Evolutionary conservation across 2,888 invertebrate genomes (phyloP), one percentile per base, ranked within the genome.

Genomic region (Euproctis similis): DNA sequence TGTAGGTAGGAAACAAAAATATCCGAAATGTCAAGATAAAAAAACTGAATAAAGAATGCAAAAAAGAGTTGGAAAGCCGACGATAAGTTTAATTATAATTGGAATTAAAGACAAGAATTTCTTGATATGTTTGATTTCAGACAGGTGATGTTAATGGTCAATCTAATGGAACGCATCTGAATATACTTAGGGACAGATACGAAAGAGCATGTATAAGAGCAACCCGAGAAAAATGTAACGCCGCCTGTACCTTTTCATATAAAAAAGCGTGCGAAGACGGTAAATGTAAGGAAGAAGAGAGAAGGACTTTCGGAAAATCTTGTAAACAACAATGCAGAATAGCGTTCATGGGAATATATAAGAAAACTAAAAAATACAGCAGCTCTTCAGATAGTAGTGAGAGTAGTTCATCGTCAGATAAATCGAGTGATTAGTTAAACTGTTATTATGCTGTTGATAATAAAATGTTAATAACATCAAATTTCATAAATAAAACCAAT

Each of bases 271-370:
- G 75, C 22, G 3, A 24, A 0, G 27, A 30, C 0, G 30, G 34
- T n/a, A 24, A 38, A 0, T 73, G 72, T 14, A 14, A 20, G 2
- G 12, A 20, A 0, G 48, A 34, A 0, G 7, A 12, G 0, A 29
- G 41, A 20, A 54, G 46, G 11, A 56, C 34, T 2, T 59, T 63
- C 2, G 44, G 36, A 2, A 63, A 40, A 8, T 16, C 32, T 1
- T 74, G 74, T 17, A 55, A 38, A 8, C 14, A 0, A 0, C 31
- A 57, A 5, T 75, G 75, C 22, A 52, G n/a, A n/a, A n/a, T n/a
- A n/a, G n/a, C n/a, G n/a, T n/a, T n/a, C n/a, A n/a, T n/a, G 25
- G 19, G 6, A 8, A 24, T 1, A 24, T 13, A 8, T 1, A 39
- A 30, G 6, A 28, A 29, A 0, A 22, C 19, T 12, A 29, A 26